Evolutionary conservation across 2,888 invertebrate species (phyloP).

Genomic region (Abscondita cerata): DNA sequence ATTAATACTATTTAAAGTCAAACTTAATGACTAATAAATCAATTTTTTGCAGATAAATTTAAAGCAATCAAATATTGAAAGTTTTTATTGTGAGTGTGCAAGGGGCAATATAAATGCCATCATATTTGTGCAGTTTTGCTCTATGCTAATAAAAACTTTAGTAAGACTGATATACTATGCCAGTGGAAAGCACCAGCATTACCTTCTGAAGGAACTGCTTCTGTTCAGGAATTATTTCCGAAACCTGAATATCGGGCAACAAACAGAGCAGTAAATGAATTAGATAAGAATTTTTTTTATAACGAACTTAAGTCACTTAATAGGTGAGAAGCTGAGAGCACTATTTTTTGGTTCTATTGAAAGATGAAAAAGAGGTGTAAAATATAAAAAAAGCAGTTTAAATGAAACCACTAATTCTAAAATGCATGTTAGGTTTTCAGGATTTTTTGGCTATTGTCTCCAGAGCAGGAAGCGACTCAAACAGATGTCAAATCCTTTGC

Average conservation of each 20-base stretch:
- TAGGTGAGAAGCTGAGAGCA: too few species aligned
- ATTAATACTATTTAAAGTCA: neutral
- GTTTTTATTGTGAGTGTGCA: too few species aligned
- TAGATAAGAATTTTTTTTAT: neutral
- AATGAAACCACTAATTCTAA: neutral
- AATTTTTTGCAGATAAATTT: neutral
- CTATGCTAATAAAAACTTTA: neutral
- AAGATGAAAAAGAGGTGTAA: too few species aligned
- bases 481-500: neutral
- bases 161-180: neutral
- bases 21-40: neutral
- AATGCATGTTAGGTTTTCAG: conserved; percentile 1
- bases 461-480: neutral
- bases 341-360: too few species aligned
- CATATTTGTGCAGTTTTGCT: neutral
- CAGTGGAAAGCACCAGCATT: neutral
- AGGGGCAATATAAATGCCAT: too few species aligned
- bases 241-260: neutral
- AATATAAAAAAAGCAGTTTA: too few species aligned
- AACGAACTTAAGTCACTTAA: neutral
- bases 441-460: neutral
- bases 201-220: neutral
- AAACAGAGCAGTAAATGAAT: neutral
- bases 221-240: neutral
- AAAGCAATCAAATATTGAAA: neutral